Conservation (phyloP, 2,888 invertebrate species). For the Eilema sororculum region DNA sequence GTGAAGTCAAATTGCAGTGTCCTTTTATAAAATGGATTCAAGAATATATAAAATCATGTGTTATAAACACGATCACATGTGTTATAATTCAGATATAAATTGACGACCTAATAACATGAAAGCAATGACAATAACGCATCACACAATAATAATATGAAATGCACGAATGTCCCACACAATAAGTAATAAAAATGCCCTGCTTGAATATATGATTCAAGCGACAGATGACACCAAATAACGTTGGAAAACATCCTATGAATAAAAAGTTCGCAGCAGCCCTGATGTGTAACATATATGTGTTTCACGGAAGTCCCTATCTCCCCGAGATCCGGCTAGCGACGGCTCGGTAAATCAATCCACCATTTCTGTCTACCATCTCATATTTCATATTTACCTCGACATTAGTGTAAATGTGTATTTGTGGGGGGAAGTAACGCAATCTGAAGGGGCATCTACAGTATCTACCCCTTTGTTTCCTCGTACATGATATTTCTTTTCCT, state of each 20-base stretch:
- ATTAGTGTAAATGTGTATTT: constrained; percentile 71
- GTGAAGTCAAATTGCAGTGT: too few species aligned
- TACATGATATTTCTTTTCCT: constrained; percentile 48
- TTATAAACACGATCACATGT: too few species aligned
- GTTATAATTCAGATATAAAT: background rate
- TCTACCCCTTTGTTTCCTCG: constrained; percentile 47
- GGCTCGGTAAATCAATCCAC: constrained; percentile 73
- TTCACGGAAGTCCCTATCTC: constrained; percentile 52
- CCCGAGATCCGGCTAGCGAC: constrained; percentile 63
- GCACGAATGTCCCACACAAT: background rate
- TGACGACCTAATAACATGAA: background rate
- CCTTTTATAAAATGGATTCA: too few species aligned
- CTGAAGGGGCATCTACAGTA: constrained; percentile 47
- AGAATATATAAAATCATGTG: too few species aligned
- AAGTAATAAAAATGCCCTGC: background rate
- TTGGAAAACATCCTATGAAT: background rate
- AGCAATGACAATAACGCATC: background rate
- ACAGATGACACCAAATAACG: background rate
- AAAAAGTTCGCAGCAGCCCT: constrained; percentile 36
- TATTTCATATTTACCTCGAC: constrained; percentile 71
- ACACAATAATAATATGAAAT: background rate
- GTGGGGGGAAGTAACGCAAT: constrained; percentile 59
- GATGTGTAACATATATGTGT: constrained; percentile 40
- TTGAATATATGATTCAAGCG: constrained; percentile 4
- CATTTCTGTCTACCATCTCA: constrained; percentile 64